Percentiles rank a stretch among this genome's conserved stretches.
These are phyloP conservation scores for Sterrhoptilus dennistouni DNA, from an alignment of 2,113 vertebrate genomes.

Conservation along the genomic window DNA sequence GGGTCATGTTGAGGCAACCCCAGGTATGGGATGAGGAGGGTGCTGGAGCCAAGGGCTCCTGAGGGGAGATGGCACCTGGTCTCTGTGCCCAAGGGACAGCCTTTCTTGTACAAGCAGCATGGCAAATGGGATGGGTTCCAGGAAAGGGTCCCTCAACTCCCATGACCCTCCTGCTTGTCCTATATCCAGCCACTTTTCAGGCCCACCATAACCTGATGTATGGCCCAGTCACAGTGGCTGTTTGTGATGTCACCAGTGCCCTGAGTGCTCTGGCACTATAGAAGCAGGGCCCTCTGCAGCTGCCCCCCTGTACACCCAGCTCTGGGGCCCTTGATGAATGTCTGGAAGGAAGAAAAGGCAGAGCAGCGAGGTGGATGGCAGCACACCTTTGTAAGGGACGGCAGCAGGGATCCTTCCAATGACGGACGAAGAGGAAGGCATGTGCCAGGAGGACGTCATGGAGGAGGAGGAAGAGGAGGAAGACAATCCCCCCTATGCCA, in stretches of 20 bases:
- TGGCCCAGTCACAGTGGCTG: neutral
- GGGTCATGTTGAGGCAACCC: neutral
- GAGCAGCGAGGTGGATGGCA: rapidly evolving
- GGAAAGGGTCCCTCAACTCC: neutral
- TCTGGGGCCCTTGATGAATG: neutral
- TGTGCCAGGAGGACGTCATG: neutral
- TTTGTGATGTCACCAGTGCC: neutral
- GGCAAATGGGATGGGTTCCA: neutral
- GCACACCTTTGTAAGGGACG: rapidly evolving
- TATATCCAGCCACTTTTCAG: neutral
- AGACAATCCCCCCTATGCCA: neutral
- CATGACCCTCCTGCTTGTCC: neutral
- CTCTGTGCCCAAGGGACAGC: neutral
- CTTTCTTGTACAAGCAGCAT: neutral
- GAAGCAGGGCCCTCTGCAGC: neutral
- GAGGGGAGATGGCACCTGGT: rapidly evolving
- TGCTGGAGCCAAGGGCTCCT: neutral
- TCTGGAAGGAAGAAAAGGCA: neutral
- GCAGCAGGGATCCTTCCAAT: neutral
- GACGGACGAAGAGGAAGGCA: neutral
- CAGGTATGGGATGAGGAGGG: neutral
- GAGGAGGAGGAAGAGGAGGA: neutral
- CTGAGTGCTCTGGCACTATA: neutral
- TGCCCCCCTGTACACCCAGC: neutral
- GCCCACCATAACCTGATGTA: rapidly evolving